Base-by-base conservation (phyloP, 2,888 invertebrate genomes). In the Sarcophaga rosellei region DNA sequence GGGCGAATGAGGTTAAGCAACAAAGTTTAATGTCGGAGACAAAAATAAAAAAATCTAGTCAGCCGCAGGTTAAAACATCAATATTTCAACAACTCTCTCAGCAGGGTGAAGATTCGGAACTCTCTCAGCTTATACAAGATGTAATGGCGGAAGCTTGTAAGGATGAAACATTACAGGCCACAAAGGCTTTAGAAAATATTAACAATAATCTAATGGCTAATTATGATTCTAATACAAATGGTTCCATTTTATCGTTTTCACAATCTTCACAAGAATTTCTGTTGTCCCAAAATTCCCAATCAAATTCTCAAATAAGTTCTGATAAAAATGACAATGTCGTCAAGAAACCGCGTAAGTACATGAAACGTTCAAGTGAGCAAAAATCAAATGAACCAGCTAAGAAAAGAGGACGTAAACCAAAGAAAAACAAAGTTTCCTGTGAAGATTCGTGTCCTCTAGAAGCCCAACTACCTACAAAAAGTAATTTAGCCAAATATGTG, bases 401-500 rank as follows among this genome's bases (percentile, higher is more conserved):
- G 57, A 90, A 89, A 61, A 88, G 90, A 20, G 89, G 89, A 17
- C 88, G 90, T 2, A 90, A 88, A 65, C 74, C 87, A 1, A 88
- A 57, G 53, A 63, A 69, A 74, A 47, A 61, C n/a, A 66, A 4
- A 23, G 11, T 1, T 20, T 2, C 11, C 11, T 53, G 45, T 23
- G 53, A 35, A 47, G 4, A 2, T 6, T 45, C 17, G 20, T 2
- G 25, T 1, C 21, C 20, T 10, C 12, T 77, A 2, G 23, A 65
- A 45, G 3, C 73, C 23, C 83, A 86, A 65, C 83, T 74, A 47
- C 81, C 83, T 4, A 86, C 84, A 6, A 90, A 90, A 76, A 90
- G 90, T 59, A 89, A 90, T 75, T 81, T 90, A n/a, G 90, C 90
- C 12, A 88, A 88, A 61, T 90, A 90, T 72, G 90, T 90, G 11